Base-by-base conservation (phyloP, 23 tunicate species). In the Phallusia fumigata region DNA sequence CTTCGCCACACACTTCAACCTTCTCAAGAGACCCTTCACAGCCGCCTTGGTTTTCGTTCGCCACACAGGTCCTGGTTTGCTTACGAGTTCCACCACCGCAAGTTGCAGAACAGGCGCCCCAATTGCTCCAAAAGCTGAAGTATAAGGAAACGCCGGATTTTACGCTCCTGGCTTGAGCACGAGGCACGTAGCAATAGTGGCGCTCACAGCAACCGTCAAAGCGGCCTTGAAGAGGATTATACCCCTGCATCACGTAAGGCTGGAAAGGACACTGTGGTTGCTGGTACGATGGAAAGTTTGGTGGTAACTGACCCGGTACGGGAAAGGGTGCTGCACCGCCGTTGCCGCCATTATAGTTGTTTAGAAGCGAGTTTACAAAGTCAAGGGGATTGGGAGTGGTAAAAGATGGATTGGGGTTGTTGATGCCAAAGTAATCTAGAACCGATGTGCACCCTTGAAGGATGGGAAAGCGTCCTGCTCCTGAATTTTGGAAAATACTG, bases 201-300 rank as follows among this genome's bases (percentile, higher is more conserved):
- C 40, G 77, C 16, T 74, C 77, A 74, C 77, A 74, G 35, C 77
- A 74, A 21, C 77, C 77, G 22, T 24, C 30, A 3, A 74, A 30
- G 36, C 40, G 26, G 1, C 77, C 77, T 34, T 19, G 21, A 30
- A 74, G 77, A 1, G 28, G 26, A 6, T 28, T 40, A 16, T 6
- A 21, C 3, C 69, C 69, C 28, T 24, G 28, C 5, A 21, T 21
- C 8, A 1, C 13, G 69, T 58, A 58, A 21, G 34, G 34, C 40
- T 33, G 40, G 36, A 19, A 74, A 30, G 77, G 77, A 58, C 69
- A 58, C 26, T 21, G 28, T 2, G 69, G 69, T 21, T 58, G 18
- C 15, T 51, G 26, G 16, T 22, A 24, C 28, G 26, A 24, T 21
- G 69, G 69, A 58, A 24, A 24, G 16, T 58, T 6, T 22, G 26